Evolutionary conservation across 2,113 vertebrate genomes (phyloP), one percentile per base, ranked within the genome.

Genomic region (Tenrec ecaudatus): DNA sequence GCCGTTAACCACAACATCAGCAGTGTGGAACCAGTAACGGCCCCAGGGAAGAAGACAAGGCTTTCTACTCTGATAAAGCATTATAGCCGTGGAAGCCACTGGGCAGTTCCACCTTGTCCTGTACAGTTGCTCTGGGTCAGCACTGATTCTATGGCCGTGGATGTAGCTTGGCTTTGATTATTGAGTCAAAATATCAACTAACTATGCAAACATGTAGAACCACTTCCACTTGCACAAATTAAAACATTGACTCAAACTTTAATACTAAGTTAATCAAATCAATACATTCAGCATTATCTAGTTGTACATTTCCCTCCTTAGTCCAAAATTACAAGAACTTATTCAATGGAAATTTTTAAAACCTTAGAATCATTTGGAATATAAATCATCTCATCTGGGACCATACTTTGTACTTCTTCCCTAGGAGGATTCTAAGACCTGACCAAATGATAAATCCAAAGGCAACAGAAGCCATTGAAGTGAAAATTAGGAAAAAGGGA

Each of bases 291-390:
- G 3, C 4, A 19, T 71, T 82, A 68, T 38, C 7, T 19, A 87
- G 17, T 58, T 69, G 23, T 43, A 57, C 60, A 27, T 76, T 57
- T 71, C 2, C 0, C 23, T 17, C 43, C 10, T 82, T 57, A 43
- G 31, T 75, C 12, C 60, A 92, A 86, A 86, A 71, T 22, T 27
- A 19, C 68, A 64, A 60, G 25, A 8, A 84, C 40, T 1, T 82
- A 80, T 86, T 78, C 11, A 36, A 40, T 86, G 80, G 73, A 82
- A 94, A 62, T 91, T 68, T 68, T 17, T 7, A 87, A 85, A 69
- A 76, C n/a, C 23, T 58, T 73, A 6, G 4, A 88, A 10, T 79
- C 27, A 86, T 68, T 85, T 84, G 27, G 2, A 85, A 57, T 78
- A n/a, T 43, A 82, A 53, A 10, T 31, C 71, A 20, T 76, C 36